phyloP scores from a whole-genome alignment of 2,797 vertebrate genomes.

The Garrulus glandarius region DNA sequence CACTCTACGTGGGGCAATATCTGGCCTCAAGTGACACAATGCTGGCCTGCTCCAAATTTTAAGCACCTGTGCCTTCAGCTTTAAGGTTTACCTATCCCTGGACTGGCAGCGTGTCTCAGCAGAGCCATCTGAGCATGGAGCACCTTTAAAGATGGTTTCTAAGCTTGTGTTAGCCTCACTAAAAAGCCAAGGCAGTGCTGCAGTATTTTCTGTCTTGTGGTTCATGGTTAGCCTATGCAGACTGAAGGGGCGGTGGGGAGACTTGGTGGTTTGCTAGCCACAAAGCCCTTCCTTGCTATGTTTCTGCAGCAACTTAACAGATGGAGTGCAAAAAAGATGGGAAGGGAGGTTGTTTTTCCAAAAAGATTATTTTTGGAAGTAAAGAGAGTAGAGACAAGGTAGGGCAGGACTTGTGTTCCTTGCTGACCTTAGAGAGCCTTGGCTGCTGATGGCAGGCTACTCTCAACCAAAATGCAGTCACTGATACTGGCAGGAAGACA shows the following conservation, averaged over 20 bases:
- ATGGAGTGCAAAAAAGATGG: not conserved
- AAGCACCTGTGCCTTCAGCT: not conserved
- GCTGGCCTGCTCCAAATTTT: not conserved
- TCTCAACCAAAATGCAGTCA: not conserved
- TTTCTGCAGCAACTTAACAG: not conserved
- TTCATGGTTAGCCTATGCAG: not conserved
- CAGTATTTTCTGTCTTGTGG: not conserved
- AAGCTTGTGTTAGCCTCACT: not conserved
- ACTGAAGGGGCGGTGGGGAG: not conserved
- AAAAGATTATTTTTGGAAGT: not conserved
- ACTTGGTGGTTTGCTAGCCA: fast-evolving
- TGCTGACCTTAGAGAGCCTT: fast-evolving
- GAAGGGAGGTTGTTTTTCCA: not conserved
- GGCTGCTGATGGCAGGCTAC: fast-evolving
- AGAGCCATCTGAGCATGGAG: not conserved
- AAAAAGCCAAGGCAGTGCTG: not conserved
- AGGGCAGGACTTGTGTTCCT: not conserved
- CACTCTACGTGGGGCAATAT: not conserved
- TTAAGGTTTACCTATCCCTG: not conserved
- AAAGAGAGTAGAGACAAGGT: not conserved
- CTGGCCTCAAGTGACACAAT: not conserved
- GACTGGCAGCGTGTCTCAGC: not conserved
- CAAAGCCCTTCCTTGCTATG: not conserved
- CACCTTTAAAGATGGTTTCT: not conserved
- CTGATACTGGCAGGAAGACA: not conserved